These are phyloP conservation scores for Magallana nippona DNA, from an alignment of 2,888 invertebrate species.

Conservation along the genomic window DNA sequence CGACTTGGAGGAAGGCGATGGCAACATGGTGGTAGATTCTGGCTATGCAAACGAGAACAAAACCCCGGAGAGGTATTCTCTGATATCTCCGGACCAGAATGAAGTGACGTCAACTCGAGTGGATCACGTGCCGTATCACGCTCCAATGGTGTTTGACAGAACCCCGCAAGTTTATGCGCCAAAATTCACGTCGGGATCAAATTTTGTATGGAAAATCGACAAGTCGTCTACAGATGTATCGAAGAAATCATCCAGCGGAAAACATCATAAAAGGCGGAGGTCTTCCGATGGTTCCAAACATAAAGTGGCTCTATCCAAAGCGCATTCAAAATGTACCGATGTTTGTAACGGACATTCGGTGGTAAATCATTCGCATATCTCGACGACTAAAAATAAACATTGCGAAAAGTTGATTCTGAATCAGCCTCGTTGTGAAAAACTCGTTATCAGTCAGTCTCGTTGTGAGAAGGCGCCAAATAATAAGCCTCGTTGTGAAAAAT, in stretches of 20 bases:
- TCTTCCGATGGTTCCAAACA: slow-evolving; percentile 26
- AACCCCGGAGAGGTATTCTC: neutral
- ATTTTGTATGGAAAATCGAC: neutral
- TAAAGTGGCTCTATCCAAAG: neutral
- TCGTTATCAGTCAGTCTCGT: slow-evolving; percentile 12
- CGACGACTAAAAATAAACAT: neutral
- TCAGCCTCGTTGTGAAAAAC: slow-evolving; percentile 29
- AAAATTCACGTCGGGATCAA: neutral
- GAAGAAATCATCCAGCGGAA: slow-evolving; percentile 12
- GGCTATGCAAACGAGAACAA: slow-evolving; percentile 16
- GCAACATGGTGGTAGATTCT: neutral
- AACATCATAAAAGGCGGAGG: slow-evolving; percentile 16
- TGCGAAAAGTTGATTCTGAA: slow-evolving; percentile 20
- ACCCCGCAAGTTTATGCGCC: neutral
- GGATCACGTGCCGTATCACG: neutral
- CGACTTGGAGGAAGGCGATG: slow-evolving; percentile 19
- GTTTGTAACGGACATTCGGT: slow-evolving; percentile 51
- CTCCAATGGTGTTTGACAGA: neutral
- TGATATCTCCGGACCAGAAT: neutral
- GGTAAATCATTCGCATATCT: neutral
- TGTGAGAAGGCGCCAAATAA: slow-evolving; percentile 24
- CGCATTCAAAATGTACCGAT: slow-evolving; percentile 42
- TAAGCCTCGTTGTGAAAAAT: slow-evolving; percentile 47
- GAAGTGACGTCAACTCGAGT: slow-evolving; percentile 18
- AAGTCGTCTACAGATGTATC: neutral